phyloP scores from a whole-genome alignment of 2,888 invertebrate genomes.

The Scaptomyza caliginosa region DNA sequence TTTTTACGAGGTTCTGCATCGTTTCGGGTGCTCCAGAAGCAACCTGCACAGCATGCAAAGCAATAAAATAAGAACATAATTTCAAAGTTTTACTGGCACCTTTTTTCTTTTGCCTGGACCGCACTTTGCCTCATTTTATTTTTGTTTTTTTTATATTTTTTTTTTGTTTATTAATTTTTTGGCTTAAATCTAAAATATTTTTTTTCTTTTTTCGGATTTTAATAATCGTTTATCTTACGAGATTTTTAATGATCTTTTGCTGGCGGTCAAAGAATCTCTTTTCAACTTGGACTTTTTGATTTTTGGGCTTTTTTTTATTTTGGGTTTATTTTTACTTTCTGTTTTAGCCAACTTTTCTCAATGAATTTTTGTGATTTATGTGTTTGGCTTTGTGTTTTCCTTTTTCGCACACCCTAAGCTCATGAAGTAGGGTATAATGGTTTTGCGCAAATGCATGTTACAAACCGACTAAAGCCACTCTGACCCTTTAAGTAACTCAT shows the following conservation, averaged over 20 bases:
- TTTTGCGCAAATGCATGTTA: background rate
- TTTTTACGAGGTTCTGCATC: slow-evolving; percentile 73
- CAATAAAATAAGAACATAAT: slow-evolving; percentile 80
- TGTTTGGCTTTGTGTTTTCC: slow-evolving; percentile 49
- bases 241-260: slow-evolving; percentile 74
- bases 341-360: slow-evolving; percentile 74
- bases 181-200: slow-evolving; percentile 20
- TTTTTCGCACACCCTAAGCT: background rate
- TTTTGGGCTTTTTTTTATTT: slow-evolving; percentile 12
- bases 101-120: slow-evolving; percentile 38
- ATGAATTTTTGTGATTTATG: slow-evolving; percentile 81
- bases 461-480: background rate
- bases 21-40: slow-evolving; percentile 76
- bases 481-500: background rate
- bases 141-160: slow-evolving; percentile 13
- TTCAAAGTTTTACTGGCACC: slow-evolving; percentile 81
- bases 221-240: slow-evolving; percentile 74
- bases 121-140: slow-evolving; percentile 34
- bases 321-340: slow-evolving; percentile 1
- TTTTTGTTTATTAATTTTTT: slow-evolving; percentile 17
- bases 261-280: slow-evolving; percentile 65
- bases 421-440: background rate
- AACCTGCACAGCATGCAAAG: slow-evolving; percentile 78
- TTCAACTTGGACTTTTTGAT: slow-evolving; percentile 39
- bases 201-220: slow-evolving; percentile 58